Evolutionary conservation across 2,113 vertebrate genomes (phyloP).

Genomic region (Ctenomys sociabilis): DNA sequence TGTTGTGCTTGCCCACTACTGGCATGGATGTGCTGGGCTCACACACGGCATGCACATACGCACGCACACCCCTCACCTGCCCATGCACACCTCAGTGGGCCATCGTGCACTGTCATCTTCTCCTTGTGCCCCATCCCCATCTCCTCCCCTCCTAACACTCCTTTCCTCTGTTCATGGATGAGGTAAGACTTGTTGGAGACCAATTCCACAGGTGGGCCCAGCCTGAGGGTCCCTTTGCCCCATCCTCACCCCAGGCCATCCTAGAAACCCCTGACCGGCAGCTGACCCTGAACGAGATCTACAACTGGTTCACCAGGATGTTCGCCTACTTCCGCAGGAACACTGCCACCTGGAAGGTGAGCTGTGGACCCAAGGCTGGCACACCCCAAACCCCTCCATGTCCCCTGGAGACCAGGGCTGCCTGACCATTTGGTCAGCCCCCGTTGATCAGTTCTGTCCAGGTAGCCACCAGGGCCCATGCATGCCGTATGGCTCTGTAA

Average conservation of each 20-base stretch:
- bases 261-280: slow-evolving; percentile 98
- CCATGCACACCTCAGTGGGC: neutral
- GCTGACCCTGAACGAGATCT: slow-evolving; percentile 99
- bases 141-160: neutral
- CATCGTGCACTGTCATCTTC: neutral
- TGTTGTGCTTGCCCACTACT: neutral
- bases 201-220: neutral
- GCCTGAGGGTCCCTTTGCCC: neutral
- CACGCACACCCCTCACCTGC: neutral
- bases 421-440: neutral
- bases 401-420: neutral
- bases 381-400: neutral
- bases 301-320: slow-evolving; percentile 99
- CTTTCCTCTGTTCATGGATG: too few relatives aligned
- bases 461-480: neutral
- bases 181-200: too few relatives aligned
- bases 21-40: accelerated
- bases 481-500: neutral
- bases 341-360: slow-evolving; percentile 99
- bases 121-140: accelerated
- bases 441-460: neutral
- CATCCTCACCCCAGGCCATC: slow-evolving; percentile 91
- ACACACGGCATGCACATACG: accelerated
- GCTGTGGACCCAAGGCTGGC: neutral
- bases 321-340: slow-evolving; percentile 99